A percentile compares a stretch with the other conserved stretches of the same genome.
Evolutionary conservation across 2,113 vertebrate species (phyloP).

Genomic region (Ploceus nigricollis): DNA sequence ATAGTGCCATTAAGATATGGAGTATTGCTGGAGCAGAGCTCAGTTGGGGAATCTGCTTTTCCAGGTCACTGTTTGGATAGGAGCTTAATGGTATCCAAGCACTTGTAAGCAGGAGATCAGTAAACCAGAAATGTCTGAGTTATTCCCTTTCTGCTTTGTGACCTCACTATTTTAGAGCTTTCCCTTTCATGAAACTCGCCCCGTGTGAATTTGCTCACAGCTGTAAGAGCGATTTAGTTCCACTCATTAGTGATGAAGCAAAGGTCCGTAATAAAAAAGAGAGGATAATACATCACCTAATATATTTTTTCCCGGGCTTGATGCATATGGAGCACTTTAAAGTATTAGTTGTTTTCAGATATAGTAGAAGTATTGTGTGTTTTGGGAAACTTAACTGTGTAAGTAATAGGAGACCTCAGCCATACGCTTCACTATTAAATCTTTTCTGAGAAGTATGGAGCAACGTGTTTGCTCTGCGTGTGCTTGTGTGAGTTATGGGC

Average conservation of each 20-base stretch:
- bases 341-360: slow-evolving; percentile 43
- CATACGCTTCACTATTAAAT: background rate
- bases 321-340: background rate
- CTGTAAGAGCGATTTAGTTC: background rate
- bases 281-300: slow-evolving; percentile 18
- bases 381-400: slow-evolving; percentile 35
- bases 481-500: slow-evolving; percentile 25
- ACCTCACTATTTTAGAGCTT: background rate
- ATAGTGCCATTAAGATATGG: background rate
- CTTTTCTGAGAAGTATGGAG: background rate
- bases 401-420: slow-evolving; percentile 29
- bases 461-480: background rate
- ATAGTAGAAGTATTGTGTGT: background rate
- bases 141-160: background rate
- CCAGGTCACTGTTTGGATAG: background rate
- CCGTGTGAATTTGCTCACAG: background rate
- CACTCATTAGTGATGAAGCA: slow-evolving; percentile 20
- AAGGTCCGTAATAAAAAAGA: slow-evolving; percentile 12
- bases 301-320: slow-evolving; percentile 12
- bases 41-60: background rate
- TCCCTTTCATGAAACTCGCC: background rate
- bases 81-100: background rate
- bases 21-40: background rate
- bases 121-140: background rate
- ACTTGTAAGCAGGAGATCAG: background rate